Conservation (phyloP, 2,888 invertebrate species). For the Adineta ricciae region DNA sequence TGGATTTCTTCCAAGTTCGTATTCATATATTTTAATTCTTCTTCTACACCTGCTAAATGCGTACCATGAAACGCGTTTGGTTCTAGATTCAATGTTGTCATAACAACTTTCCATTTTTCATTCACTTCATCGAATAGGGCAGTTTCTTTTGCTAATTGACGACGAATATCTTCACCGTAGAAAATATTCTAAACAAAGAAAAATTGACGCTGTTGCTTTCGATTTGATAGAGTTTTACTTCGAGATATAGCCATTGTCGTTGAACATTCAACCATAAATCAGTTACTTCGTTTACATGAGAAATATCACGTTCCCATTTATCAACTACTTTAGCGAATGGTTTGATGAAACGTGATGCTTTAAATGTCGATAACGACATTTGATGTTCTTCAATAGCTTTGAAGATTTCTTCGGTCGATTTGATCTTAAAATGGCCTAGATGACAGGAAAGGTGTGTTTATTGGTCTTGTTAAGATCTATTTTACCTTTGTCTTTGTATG, state of each 20-base stretch:
- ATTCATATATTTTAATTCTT: conserved; percentile 62
- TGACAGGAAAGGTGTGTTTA: too few species aligned
- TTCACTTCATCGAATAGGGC: conserved; percentile 65
- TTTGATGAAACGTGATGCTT: conserved; percentile 68
- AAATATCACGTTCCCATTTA: conserved; percentile 72
- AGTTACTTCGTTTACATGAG: conserved; percentile 69
- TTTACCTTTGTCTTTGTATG: conserved; percentile 60
- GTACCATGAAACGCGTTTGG: conserved; percentile 50
- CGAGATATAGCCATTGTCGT: conserved; percentile 72
- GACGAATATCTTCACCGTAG: conserved; percentile 72
- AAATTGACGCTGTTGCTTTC: not conserved
- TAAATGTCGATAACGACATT: conserved; percentile 72
- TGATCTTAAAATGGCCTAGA: conserved; percentile 23
- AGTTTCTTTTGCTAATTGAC: conserved; percentile 64
- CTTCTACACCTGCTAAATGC: conserved; percentile 45
- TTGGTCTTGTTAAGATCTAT: conserved; percentile 30
- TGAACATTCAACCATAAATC: conserved; percentile 72
- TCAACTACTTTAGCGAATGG: conserved; percentile 74
- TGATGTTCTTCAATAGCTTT: conserved; percentile 73
- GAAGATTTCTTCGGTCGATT: conserved; percentile 63
- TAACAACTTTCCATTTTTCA: conserved; percentile 63
- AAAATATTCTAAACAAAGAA: conserved; percentile 63
- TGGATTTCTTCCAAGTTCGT: conserved; percentile 68
- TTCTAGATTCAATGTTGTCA: conserved; percentile 49
- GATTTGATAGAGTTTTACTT: conserved; percentile 44